Conservation (phyloP, 2,797 vertebrate species). For the Myotis myotis region DNA sequence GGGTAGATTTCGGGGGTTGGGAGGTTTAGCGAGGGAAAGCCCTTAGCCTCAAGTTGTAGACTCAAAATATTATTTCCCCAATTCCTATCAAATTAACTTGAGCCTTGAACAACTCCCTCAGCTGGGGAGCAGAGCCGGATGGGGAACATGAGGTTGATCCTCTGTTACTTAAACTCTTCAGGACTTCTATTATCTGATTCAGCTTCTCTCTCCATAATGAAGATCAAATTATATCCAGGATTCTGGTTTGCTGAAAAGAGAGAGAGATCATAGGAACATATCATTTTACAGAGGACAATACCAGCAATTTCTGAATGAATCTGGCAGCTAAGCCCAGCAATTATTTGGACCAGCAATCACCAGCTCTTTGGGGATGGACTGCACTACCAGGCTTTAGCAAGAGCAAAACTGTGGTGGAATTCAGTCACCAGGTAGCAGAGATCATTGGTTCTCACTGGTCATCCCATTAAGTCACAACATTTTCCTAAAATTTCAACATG, state of each 20-base stretch:
- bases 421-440: not conserved
- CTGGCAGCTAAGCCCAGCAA: slow-evolving; percentile 56
- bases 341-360: slow-evolving; percentile 48
- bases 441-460: not conserved
- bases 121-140: not conserved
- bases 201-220: slow-evolving; percentile 47
- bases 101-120: not conserved
- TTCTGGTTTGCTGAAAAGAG: slow-evolving; percentile 70
- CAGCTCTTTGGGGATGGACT: slow-evolving; percentile 28
- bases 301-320: slow-evolving; percentile 66
- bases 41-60: slow-evolving; percentile 2
- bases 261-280: slow-evolving; percentile 49
- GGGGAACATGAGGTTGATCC: not conserved
- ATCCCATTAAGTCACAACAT: not conserved
- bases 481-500: slow-evolving; percentile 49
- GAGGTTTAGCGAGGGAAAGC: not conserved
- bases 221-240: slow-evolving; percentile 72
- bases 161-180: slow-evolving; percentile 49
- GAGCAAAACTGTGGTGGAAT: not conserved
- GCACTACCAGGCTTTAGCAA: not conserved
- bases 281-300: slow-evolving; percentile 65
- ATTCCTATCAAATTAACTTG: slow-evolving; percentile 19
- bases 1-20: not conserved
- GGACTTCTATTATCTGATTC: slow-evolving; percentile 65
- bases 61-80: slow-evolving; percentile 36